A percentile compares a stretch with the other conserved stretches of the same genome.
Conservation (phyloP, 2,888 invertebrate species). For the Amphimallon solstitiale region DNA sequence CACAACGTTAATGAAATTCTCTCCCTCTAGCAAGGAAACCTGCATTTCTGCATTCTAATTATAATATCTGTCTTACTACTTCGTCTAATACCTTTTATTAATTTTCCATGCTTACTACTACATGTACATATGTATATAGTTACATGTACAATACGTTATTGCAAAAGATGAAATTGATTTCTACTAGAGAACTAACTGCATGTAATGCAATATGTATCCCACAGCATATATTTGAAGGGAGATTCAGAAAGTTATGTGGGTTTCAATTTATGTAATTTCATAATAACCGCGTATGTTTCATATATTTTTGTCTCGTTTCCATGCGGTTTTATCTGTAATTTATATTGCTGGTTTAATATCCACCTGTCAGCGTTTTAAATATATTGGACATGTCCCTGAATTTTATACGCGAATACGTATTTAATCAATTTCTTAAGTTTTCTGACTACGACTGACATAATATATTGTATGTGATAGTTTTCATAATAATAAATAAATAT, state of each 20-base stretch:
- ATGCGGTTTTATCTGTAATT: conserved; percentile 8
- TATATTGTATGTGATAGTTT: too few species aligned
- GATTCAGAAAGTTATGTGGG: not conserved
- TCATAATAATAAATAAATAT: too few species aligned
- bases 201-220: not conserved
- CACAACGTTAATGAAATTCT: too few species aligned
- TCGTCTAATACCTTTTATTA: too few species aligned
- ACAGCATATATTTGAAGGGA: too few species aligned
- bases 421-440: too few species aligned
- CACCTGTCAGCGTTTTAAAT: conserved; percentile 8
- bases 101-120: not conserved
- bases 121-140: not conserved
- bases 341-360: conserved; percentile 7
- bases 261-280: conserved; percentile 26
- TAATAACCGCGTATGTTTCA: not conserved
- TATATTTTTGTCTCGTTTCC: conserved; percentile 5
- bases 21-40: too few species aligned
- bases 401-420: too few species aligned
- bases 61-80: too few species aligned
- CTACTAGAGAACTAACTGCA: not conserved
- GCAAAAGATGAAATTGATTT: conserved; percentile 6
- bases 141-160: not conserved
- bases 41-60: too few species aligned
- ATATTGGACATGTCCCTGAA: too few species aligned
- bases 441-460: too few species aligned